Evolutionary conservation across 53 echinoderm and acorn worm species (phyloP).

Genomic region (Patiria pectinifera): DNA sequence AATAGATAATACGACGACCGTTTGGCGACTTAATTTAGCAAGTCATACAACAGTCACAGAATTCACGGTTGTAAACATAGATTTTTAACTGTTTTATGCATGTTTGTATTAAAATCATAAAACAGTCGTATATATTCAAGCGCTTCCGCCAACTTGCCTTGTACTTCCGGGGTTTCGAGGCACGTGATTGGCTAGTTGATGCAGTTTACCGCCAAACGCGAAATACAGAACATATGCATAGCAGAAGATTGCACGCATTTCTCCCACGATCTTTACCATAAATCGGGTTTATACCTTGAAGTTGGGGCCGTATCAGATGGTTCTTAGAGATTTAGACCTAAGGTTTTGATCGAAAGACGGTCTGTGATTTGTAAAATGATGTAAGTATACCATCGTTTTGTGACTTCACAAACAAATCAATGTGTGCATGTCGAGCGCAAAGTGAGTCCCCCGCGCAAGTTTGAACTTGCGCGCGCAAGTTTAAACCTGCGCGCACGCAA

Average conservation of each 20-base stretch:
- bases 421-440: too few species aligned
- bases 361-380: too few species aligned
- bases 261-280: neutral
- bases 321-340: neutral
- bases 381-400: too few species aligned
- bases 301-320: too few species aligned
- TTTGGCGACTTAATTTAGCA: neutral
- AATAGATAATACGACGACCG: neutral
- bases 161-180: conserved; percentile 37
- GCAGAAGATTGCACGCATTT: neutral
- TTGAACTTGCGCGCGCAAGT: too few species aligned
- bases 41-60: neutral
- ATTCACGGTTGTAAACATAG: neutral
- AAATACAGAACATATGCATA: neutral
- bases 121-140: conserved; percentile 13
- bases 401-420: too few species aligned
- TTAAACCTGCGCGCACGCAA: too few species aligned
- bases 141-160: neutral
- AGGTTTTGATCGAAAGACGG: too few species aligned
- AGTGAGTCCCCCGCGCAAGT: too few species aligned
- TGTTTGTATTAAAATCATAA: neutral
- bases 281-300: too few species aligned
- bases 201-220: conserved; percentile 54
- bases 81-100: neutral
- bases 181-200: conserved; percentile 35